These are phyloP conservation scores for Zaprionus vittiger DNA, from an alignment of 1,140 invertebrate genomes.

Conservation along the genomic window DNA sequence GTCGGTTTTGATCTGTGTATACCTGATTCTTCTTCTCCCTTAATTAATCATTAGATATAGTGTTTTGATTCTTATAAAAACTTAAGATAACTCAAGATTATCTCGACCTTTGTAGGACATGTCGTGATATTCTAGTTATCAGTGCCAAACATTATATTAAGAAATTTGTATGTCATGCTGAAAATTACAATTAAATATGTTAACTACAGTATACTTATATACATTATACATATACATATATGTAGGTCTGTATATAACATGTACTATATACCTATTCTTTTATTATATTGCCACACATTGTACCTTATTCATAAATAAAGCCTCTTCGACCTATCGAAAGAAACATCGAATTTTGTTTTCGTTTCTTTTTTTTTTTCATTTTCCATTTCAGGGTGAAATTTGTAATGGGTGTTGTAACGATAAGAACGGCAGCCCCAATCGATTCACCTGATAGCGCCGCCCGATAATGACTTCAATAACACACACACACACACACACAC, in stretches of 20 bases:
- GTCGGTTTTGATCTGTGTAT: too few relatives aligned
- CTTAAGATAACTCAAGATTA: too few relatives aligned
- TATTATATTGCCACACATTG: neutral
- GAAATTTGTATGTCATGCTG: neutral
- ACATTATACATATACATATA: neutral
- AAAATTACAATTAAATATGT: neutral
- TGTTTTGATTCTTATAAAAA: too few relatives aligned
- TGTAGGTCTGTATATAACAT: neutral
- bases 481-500: neutral
- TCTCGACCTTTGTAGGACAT: too few relatives aligned
- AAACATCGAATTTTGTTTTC: neutral
- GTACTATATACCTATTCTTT: neutral
- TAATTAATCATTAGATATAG: too few relatives aligned
- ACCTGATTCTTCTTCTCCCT: too few relatives aligned
- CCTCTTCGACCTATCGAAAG: neutral
- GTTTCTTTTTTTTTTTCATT: neutral
- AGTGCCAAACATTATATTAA: neutral
- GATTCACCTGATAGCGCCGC: neutral
- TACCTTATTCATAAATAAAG: neutral
- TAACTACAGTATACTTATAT: neutral
- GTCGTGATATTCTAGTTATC: too few relatives aligned
- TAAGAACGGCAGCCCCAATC: conserved; percentile 1
- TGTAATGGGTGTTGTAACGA: conserved; percentile 3
- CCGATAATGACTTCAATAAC: neutral
- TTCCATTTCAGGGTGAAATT: conserved; percentile 3